Evolutionary conservation across 2,797 vertebrate genomes (phyloP), one percentile per base, ranked within the genome.

Genomic region (Pachyuromys duprasi): DNA sequence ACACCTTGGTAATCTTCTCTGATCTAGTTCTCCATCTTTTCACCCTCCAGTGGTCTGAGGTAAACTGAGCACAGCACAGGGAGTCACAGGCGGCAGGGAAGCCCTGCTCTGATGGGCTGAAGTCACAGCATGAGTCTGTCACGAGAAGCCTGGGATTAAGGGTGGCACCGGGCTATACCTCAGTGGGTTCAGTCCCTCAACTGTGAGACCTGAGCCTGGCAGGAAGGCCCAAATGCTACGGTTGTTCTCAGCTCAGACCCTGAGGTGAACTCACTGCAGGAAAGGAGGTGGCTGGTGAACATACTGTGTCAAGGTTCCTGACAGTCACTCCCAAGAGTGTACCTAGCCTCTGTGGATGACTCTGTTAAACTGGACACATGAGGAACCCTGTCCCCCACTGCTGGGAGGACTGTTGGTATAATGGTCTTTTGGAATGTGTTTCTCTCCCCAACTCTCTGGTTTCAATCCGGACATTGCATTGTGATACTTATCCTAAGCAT

Each of bases 161-260:
- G 67, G 39, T 17, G 0, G 20, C 31, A 57, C 49, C 0, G 15
- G 72, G 67, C 15, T 7, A 3, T 5, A 0, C 12, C 0, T 18
- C 1, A 1, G 39, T 24, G 24, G 36, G 5, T 42, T 55, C 22
- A 20, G 60, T 20, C 70, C 24, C n/a, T 14, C 2, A 4, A 57
- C 45, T n/a, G 0, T 24, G 53, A 2, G 28, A 12, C 0, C 11
- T 1, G 3, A 31, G 31, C 53, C 60, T 4, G 9, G 22, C 55
- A 42, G 45, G 15, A 67, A 75, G 65, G 28, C 20, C 0, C 15
- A 2, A 33, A 28, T 53, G n/a, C 74, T 8, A 24, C 42, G 39
- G 39, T 28, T 14, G 8, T 2, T n/a, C 42, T 80, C 45, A 80
- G 33, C 45, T 4, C 9, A 8, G 33, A 36, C 31, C 45, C 49